A percentile compares a stretch with the other conserved stretches of the same genome.
phyloP scores from a whole-genome alignment of 2,113 vertebrate genomes.

The Chrysemys picta region DNA sequence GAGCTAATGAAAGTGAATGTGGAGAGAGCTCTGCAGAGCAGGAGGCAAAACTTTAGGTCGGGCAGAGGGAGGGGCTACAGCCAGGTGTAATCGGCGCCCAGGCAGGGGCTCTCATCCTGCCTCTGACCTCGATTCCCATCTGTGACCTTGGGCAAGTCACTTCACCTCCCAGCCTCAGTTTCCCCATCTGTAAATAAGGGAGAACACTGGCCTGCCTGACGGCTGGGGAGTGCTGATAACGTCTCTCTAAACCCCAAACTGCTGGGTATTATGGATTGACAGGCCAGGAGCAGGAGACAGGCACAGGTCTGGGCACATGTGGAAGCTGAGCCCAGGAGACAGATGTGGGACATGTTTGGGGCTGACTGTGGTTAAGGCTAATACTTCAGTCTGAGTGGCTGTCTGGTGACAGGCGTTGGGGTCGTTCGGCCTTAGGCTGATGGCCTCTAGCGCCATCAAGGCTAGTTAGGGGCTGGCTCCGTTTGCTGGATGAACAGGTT shows the following conservation, averaged over 20 bases:
- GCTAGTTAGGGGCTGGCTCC: no score
- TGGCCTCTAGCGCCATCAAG: no score
- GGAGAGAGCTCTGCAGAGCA: neutral
- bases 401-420: no score
- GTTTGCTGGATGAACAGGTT: no score
- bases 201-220: neutral
- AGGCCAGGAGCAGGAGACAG: no score
- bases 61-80: neutral
- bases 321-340: no score
- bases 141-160: neutral
- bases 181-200: neutral
- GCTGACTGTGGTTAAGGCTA: no score
- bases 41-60: fast-evolving
- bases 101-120: neutral
- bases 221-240: neutral
- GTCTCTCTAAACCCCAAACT: neutral
- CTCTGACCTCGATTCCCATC: neutral
- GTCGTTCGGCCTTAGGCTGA: no score
- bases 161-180: neutral
- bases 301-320: no score
- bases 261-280: neutral
- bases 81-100: fast-evolving
- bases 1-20: fast-evolving
- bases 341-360: no score
- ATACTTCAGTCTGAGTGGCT: no score